Evolutionary conservation across 2,888 invertebrate species (phyloP), one percentile per base, ranked within the genome.

Genomic region (Drosophila diplacantha): DNA sequence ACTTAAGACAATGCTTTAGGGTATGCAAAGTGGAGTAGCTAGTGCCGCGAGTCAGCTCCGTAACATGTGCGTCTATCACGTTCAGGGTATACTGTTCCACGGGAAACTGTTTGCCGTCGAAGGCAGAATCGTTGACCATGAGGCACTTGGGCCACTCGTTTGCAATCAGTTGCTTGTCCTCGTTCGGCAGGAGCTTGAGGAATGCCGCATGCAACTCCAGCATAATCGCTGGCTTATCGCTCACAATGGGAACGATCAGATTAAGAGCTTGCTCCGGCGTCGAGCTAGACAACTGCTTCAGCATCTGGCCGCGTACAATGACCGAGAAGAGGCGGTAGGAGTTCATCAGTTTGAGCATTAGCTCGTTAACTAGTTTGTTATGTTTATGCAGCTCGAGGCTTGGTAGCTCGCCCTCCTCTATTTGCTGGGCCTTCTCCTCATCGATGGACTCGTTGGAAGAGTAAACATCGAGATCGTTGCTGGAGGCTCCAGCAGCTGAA

Each of bases 61-160:
- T 71, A 1, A 89, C 73, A 71, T 89, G 89, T 0, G 88, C 86
- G 51, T 89, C 88, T n/a, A 89, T 85, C 0, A 89, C 87, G 1
- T 85, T 84, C 8, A 89, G 61, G 2, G 88, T 89, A 32, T 88
- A 87, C 14, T 86, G 79, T 47, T 89, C 89, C 0, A 87, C 87
- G 0, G 88, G 87, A 74, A 86, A 86, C 24, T 83, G 83, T 55
- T 79, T 86, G n/a, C 81, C 80, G 37, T 84, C 80, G 26, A 87
- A 86, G 11, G 80, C 76, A 3, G 85, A 82, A 31, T 87, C 87
- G 3, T 83, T 74, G 3, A 87, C 84, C 62, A 81, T 71, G 16
- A 88, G 67, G 54, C 86, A 87, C 57, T 88, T 88, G 7, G 84
- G 81, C 89, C 89, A 89, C 52, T 88, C 88, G 1, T 81, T 83